A percentile compares a stretch with the other conserved stretches of the same genome.
Conservation (phyloP, 2,888 invertebrate species). For the Amblyjoppa proteus region DNA sequence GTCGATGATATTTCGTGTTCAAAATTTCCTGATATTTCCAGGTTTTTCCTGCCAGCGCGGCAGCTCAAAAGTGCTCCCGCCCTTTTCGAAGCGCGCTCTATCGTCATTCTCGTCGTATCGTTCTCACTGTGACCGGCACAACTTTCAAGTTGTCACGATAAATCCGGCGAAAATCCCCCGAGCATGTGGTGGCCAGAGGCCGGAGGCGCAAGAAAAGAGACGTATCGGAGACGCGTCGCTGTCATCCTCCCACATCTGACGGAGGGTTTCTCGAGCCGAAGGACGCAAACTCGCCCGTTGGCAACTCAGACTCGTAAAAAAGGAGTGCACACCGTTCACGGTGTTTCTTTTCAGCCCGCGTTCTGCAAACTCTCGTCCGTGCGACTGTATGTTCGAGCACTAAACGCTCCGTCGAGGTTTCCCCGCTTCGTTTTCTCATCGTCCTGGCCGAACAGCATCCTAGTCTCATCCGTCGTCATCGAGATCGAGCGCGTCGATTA, state of each 20-base stretch:
- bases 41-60: too few species aligned
- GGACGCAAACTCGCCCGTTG: not conserved
- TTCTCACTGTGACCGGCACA: not conserved
- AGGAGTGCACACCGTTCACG: slow-evolving; percentile 1
- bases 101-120: slow-evolving; percentile 20
- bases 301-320: slow-evolving; percentile 8
- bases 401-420: slow-evolving; percentile 16
- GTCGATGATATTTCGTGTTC: too few species aligned
- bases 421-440: slow-evolving; percentile 7
- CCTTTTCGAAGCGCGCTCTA: not conserved
- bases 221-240: not conserved
- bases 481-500: not conserved
- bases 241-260: slow-evolving; percentile 39
- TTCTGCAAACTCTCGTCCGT: slow-evolving; percentile 13
- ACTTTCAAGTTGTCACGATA: slow-evolving; percentile 64
- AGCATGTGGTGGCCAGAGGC: slow-evolving; percentile 60
- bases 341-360: not conserved
- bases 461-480: not conserved
- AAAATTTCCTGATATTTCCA: too few species aligned
- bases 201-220: slow-evolving; percentile 3
- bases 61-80: too few species aligned
- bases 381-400: not conserved
- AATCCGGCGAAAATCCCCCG: slow-evolving; percentile 60
- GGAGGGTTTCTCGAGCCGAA: slow-evolving; percentile 3
- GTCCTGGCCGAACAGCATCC: not conserved